Evolutionary conservation across 2,797 vertebrate genomes (phyloP).

Genomic region (Danio kyathit): DNA sequence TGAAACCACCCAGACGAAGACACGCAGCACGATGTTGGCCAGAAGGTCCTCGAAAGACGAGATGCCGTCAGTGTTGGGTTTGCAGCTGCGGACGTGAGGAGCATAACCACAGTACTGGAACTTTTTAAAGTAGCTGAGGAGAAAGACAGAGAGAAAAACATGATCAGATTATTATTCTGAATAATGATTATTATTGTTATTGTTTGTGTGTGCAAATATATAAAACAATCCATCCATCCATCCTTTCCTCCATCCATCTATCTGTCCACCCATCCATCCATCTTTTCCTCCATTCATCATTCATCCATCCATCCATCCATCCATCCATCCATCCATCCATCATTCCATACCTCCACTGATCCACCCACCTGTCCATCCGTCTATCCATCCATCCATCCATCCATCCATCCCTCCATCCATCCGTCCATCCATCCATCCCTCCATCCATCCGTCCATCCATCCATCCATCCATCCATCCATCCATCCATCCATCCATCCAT

Average conservation of each 20-base stretch:
- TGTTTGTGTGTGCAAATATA: neutral
- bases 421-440: neutral
- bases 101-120: constrained; percentile 98
- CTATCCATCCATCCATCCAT: no score
- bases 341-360: no score
- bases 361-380: no score
- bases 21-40: constrained; percentile 93
- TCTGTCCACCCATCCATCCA: no score
- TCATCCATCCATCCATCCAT: no score
- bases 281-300: no score
- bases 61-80: constrained; percentile 97
- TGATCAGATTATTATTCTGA: neutral
- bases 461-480: neutral
- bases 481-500: neutral
- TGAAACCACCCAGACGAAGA: constrained; percentile 98
- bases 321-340: no score
- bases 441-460: neutral
- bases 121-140: constrained; percentile 93
- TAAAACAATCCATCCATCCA: no score
- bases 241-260: no score
- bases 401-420: no score
- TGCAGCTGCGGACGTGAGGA: constrained; percentile 96
- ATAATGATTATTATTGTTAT: neutral
- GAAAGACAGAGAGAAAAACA: neutral
- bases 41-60: constrained; percentile 95